Conservation (phyloP, 1,140 invertebrate species). For the Steinernema khuongi region DNA sequence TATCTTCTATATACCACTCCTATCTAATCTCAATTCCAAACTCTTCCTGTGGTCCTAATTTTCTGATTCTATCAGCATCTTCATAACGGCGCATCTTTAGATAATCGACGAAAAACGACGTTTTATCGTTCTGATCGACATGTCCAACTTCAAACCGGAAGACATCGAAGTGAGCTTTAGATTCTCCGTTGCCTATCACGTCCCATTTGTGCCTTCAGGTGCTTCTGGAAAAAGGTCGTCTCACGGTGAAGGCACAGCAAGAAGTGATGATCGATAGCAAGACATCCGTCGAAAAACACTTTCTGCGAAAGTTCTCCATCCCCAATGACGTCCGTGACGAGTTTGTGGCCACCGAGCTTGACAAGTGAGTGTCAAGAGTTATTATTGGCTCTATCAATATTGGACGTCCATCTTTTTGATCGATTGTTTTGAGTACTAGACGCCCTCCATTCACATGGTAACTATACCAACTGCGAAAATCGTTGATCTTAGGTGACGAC, state of each 20-base stretch:
- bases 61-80: not conserved
- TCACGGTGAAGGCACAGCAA: conserved; percentile 21
- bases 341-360: conserved; percentile 24
- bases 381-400: not conserved
- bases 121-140: conserved; percentile 24
- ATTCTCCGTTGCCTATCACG: not conserved
- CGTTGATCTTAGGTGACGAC: no score
- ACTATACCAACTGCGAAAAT: no score
- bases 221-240: conserved; percentile 7
- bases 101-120: conserved; percentile 22
- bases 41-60: not conserved
- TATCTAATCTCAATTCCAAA: not conserved
- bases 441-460: no score
- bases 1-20: no score
- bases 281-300: conserved; percentile 21
- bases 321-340: conserved; percentile 26
- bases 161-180: conserved; percentile 23
- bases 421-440: no score
- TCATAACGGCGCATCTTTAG: not conserved
- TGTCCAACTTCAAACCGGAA: conserved; percentile 28
- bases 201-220: conserved; percentile 12
- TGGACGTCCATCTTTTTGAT: no score
- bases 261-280: conserved; percentile 19
- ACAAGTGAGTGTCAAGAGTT: conserved; percentile 14
- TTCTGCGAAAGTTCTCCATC: conserved; percentile 23